These are phyloP conservation scores for Platycheirus albimanus DNA, from an alignment of 2,888 invertebrate species.

Conservation along the genomic window DNA sequence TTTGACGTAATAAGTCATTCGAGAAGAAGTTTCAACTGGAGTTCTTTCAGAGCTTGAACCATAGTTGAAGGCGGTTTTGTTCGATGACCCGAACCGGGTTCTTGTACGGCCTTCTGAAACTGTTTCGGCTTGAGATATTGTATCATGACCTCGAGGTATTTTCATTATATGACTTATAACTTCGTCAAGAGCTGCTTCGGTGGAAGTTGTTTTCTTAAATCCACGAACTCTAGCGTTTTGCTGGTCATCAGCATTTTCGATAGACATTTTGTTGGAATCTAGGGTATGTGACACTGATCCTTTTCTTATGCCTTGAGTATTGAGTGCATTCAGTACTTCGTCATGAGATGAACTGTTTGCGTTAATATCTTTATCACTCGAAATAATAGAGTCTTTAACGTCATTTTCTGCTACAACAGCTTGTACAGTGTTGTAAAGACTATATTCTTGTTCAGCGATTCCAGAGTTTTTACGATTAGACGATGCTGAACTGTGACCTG, in stretches of 20 bases:
- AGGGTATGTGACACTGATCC: too few species aligned
- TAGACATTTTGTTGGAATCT: neutral
- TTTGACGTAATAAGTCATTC: conserved; percentile 24
- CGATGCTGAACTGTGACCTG: too few species aligned
- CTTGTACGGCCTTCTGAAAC: neutral
- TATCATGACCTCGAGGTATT: conserved; percentile 1
- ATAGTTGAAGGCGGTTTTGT: neutral
- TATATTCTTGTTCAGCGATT: neutral
- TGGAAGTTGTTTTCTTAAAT: neutral
- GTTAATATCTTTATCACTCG: neutral
- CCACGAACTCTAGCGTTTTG: neutral
- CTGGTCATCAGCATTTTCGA: too few species aligned
- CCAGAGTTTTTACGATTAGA: neutral
- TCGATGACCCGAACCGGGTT: neutral
- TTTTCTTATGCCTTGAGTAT: neutral
- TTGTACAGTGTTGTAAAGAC: conserved; percentile 17
- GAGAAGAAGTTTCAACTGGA: neutral
- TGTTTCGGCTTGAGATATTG: neutral
- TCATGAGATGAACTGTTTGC: too few species aligned
- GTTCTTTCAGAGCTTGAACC: neutral
- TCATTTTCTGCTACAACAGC: conserved; percentile 9
- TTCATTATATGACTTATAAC: conserved; percentile 20
- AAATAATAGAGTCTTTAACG: neutral
- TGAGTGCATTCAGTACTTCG: neutral
- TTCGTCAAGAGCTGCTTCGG: neutral